Conservation (phyloP, 2,113 vertebrate genomes). For the Chionomys nivalis region DNA sequence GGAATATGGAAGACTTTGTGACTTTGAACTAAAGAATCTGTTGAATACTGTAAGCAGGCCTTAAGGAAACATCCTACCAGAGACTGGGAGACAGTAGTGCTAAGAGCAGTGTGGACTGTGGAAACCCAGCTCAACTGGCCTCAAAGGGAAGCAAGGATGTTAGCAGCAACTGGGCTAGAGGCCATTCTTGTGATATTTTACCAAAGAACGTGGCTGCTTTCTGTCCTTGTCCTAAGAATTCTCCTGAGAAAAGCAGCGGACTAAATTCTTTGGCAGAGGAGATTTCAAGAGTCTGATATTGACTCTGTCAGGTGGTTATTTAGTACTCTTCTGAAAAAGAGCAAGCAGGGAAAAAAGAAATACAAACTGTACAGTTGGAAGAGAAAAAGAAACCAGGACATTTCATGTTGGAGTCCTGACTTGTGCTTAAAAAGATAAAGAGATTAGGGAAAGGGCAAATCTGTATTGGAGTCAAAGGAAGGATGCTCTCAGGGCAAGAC, state of each 20-base stretch:
- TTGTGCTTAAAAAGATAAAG: background rate
- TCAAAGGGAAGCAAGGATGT: background rate
- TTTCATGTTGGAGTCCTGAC: too few relatives aligned
- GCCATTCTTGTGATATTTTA: background rate
- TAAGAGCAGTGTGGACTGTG: background rate
- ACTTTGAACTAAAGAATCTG: background rate
- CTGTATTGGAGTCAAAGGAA: background rate
- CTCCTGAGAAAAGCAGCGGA: background rate
- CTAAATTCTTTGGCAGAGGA: background rate
- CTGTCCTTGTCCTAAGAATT: background rate
- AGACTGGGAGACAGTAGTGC: background rate
- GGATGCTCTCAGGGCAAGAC: background rate
- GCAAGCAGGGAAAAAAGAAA: background rate
- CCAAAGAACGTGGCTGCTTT: background rate
- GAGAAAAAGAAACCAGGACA: background rate
- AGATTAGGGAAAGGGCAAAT: background rate
- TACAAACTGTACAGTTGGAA: background rate
- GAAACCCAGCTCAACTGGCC: background rate
- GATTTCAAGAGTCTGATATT: background rate
- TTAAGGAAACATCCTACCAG: background rate
- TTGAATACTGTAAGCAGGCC: background rate
- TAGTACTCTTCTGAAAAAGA: background rate
- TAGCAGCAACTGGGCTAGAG: background rate
- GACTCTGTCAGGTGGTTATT: background rate
- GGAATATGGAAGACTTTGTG: background rate